These are phyloP conservation scores for Scaptomyza cyrtandrae DNA, from an alignment of 2,888 invertebrate genomes.

Conservation along the genomic window DNA sequence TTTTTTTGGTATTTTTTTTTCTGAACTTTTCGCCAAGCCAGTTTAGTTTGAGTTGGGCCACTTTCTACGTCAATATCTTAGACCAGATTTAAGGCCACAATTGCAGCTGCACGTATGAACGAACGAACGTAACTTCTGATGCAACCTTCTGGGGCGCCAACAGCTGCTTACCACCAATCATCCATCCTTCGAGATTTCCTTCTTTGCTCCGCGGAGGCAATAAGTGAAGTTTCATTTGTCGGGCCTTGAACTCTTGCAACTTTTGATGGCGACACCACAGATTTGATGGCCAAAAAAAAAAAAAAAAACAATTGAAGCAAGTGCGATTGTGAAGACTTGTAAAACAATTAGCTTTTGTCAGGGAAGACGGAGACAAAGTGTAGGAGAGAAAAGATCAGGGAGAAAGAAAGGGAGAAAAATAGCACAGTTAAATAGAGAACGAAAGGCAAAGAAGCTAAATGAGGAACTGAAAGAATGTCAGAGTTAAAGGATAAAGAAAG, in stretches of 20 bases:
- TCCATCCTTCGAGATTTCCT: neutral
- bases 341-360: slow-evolving; percentile 36
- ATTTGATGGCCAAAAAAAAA: neutral
- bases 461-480: too few relatives aligned
- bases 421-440: too few relatives aligned
- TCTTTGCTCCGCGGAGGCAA: neutral
- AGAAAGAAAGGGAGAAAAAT: too few relatives aligned
- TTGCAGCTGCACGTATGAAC: slow-evolving; percentile 26
- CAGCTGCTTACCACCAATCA: slow-evolving; percentile 1
- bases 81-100: slow-evolving; percentile 46
- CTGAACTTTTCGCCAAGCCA: slow-evolving; percentile 11
- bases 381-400: too few relatives aligned
- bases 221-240: neutral
- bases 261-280: neutral
- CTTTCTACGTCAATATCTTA: slow-evolving; percentile 48
- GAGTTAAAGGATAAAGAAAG: too few relatives aligned
- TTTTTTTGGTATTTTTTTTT: neutral
- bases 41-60: slow-evolving; percentile 20
- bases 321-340: neutral
- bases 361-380: too few relatives aligned
- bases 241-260: neutral
- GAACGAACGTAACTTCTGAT: neutral
- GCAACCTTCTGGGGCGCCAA: slow-evolving; percentile 9
- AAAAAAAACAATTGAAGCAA: neutral
- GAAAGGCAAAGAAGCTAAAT: too few relatives aligned